Conservation (phyloP, 2,888 invertebrate species). For the Polietes domitor region DNA sequence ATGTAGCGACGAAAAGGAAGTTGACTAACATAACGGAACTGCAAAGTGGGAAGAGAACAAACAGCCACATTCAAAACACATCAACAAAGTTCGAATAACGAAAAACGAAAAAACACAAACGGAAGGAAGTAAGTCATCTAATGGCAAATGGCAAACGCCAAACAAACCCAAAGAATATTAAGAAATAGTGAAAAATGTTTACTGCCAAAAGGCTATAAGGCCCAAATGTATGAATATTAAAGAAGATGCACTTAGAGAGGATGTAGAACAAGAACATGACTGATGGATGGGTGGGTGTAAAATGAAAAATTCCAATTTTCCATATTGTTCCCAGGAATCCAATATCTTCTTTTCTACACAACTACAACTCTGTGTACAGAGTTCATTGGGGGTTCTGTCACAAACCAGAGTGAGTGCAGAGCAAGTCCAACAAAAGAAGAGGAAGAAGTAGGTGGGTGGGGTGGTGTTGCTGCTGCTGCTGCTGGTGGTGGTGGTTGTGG, state of each 20-base stretch:
- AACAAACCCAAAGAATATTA: too few relatives aligned
- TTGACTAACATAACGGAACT: constrained; percentile 38
- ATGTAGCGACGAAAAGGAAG: constrained; percentile 32
- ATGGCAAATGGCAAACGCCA: not conserved
- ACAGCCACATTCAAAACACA: not conserved
- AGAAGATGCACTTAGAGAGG: too few relatives aligned
- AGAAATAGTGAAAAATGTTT: too few relatives aligned
- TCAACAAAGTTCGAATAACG: not conserved
- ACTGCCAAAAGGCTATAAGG: too few relatives aligned
- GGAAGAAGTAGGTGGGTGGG: not conserved
- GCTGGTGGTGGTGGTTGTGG: not conserved
- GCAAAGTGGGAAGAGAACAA: constrained; percentile 18
- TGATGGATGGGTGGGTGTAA: not conserved
- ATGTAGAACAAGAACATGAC: too few relatives aligned
- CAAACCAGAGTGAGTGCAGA: not conserved
- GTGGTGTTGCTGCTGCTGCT: too few relatives aligned
- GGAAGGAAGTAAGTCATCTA: constrained; percentile 25
- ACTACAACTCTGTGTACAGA: not conserved
- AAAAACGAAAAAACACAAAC: not conserved
- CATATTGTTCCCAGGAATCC: too few relatives aligned
- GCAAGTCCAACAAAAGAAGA: not conserved
- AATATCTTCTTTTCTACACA: too few relatives aligned
- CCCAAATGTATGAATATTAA: too few relatives aligned
- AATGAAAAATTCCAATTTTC: too few relatives aligned
- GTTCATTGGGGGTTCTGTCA: not conserved